Evolutionary conservation across 2,113 vertebrate species (phyloP), one percentile per base, ranked within the genome.

Genomic region (Brienomyrus brachyistius): DNA sequence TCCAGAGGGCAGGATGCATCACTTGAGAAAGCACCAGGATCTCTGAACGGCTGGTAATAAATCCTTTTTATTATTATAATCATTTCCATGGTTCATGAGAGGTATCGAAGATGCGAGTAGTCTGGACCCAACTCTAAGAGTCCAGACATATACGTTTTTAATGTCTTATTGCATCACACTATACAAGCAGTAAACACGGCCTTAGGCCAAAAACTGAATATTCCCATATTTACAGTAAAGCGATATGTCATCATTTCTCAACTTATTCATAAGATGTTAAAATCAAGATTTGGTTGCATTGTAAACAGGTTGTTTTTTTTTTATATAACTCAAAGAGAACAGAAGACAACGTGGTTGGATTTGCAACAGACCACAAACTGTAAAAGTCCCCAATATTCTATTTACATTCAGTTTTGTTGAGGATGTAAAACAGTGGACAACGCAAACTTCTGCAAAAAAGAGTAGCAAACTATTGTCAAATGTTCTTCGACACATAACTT

Each of bases 201-300:
- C 96, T 96, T 93, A 94, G 94, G 94, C 94, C 91, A 93, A 95
- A 93, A 93, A 91, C 90, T n/a, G 70, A 92, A 88, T 88, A 92
- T 93, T 94, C 93, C 92, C 92, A 91, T 97, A 97, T 97, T 95
- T 97, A 97, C 96, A 97, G 93, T 93, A 95, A 95, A 95, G 96
- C 95, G 95, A 93, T 95, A 91, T 94, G 93, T 93, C 94, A 94
- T 91, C 86, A 11, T 70, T 88, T 87, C 48, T 93, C 91, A 91
- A 52, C n/a, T 89, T 93, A 93, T 94, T 90, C 93, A 94, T 96
- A 96, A 95, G 92, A 93, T 94, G 94, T 91, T 93, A 95, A 95
- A 94, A 94, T 92, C 90, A 90, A 92, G 94, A 94, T 90, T 88
- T 88, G 45, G 62, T 66, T 48, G 43, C 88, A 93, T 94, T 96